Percentiles rank a stretch among this genome's conserved stretches.
Evolutionary conservation across 2,797 vertebrate genomes (phyloP).

Genomic region (Alauda arvensis): DNA sequence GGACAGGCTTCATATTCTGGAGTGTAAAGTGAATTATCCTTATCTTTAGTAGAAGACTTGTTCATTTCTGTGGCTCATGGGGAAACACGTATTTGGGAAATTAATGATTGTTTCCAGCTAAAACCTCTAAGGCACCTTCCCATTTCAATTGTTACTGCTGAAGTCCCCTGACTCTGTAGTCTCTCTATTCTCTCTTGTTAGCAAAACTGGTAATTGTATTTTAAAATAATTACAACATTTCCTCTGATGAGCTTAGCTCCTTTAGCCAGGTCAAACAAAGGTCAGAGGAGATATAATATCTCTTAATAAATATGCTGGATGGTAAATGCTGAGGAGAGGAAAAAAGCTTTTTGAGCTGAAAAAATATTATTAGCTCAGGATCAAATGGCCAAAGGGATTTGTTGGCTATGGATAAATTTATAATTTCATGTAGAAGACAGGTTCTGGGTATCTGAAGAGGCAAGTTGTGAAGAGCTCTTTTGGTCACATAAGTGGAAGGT

Average conservation of each 20-base stretch:
- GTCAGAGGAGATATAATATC: not conserved
- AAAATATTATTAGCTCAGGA: not conserved
- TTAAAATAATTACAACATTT: slow-evolving; percentile 30
- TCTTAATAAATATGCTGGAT: not conserved
- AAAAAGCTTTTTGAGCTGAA: not conserved
- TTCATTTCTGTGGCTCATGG: not conserved
- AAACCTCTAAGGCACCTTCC: slow-evolving; percentile 29
- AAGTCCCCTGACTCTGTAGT: slow-evolving; percentile 13
- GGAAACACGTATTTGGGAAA: not conserved
- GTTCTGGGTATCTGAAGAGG: not conserved
- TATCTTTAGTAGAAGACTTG: not conserved
- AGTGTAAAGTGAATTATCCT: not conserved
- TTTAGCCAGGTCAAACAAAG: not conserved
- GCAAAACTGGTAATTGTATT: slow-evolving; percentile 45
- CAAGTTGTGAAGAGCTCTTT: not conserved
- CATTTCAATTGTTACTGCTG: slow-evolving; percentile 11
- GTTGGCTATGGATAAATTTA: not conserved
- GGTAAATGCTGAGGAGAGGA: not conserved
- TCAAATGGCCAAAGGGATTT: not conserved
- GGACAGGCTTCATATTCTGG: not conserved
- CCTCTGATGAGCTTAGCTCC: not conserved
- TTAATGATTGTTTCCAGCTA: slow-evolving; percentile 11
- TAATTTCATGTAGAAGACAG: not conserved
- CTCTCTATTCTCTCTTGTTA: not conserved
- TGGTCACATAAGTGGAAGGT: not conserved